Percentiles rank a stretch among this genome's conserved stretches.
Conservation (phyloP, 1,140 invertebrate genomes). For the Nasonia giraulti region DNA sequence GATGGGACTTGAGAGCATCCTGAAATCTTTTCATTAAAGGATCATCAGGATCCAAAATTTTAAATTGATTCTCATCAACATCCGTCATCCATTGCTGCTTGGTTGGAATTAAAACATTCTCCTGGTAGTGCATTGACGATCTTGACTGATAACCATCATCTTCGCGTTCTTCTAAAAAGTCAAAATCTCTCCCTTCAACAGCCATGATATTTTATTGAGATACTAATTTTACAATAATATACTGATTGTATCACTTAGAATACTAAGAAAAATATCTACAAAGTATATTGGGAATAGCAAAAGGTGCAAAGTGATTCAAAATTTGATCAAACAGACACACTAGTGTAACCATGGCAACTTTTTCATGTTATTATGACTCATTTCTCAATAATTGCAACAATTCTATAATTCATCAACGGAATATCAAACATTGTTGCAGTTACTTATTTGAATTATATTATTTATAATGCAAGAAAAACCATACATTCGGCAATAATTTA, state of each 20-base stretch:
- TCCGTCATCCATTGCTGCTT: slow-evolving; percentile 8
- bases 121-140: not conserved
- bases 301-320: not conserved
- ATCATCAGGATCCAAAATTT: slow-evolving; percentile 78
- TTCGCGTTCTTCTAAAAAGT: not conserved
- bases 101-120: not conserved
- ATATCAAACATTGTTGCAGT: no score
- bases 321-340: slow-evolving; percentile 30
- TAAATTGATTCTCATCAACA: slow-evolving; percentile 26
- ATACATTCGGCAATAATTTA: no score
- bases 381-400: not conserved
- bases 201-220: not conserved
- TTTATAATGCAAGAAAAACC: no score
- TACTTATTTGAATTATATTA: no score
- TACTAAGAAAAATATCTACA: not conserved
- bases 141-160: not conserved
- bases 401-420: no score
- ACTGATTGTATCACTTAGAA: not conserved
- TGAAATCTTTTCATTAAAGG: slow-evolving; percentile 80
- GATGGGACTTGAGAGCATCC: slow-evolving; percentile 76
- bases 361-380: not conserved
- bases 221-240: not conserved
- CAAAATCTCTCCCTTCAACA: not conserved
- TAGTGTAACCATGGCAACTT: slow-evolving; percentile 41
- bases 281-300: not conserved